Conservation (phyloP, 2,888 invertebrate species). For the Napeogenes inachia region DNA sequence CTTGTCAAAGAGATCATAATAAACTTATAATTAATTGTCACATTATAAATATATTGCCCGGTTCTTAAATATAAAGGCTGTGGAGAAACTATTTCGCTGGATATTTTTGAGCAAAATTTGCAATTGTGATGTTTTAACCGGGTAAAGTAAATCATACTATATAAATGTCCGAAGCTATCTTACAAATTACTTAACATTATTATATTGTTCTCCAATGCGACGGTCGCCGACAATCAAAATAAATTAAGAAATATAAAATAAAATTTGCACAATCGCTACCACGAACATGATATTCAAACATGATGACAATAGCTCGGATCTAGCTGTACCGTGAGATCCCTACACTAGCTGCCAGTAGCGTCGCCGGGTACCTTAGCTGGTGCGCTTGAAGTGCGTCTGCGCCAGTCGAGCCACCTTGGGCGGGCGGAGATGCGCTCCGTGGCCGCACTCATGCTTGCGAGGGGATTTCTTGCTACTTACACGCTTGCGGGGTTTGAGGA, state of each 20-base stretch:
- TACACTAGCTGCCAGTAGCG: slow-evolving; percentile 31
- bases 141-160: slow-evolving; percentile 59
- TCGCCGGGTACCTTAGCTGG: slow-evolving; percentile 55
- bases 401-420: slow-evolving; percentile 69
- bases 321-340: slow-evolving; percentile 33
- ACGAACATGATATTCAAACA: slow-evolving; percentile 14
- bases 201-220: slow-evolving; percentile 52
- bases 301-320: slow-evolving; percentile 15
- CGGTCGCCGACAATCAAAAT: slow-evolving; percentile 54
- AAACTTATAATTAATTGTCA: slow-evolving; percentile 72
- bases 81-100: slow-evolving; percentile 12
- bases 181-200: slow-evolving; percentile 74
- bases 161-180: slow-evolving; percentile 65
- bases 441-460: slow-evolving; percentile 67
- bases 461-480: slow-evolving; percentile 72
- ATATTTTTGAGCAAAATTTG: slow-evolving; percentile 35
- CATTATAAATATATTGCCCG: slow-evolving; percentile 57
- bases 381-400: slow-evolving; percentile 63
- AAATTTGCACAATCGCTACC: slow-evolving; percentile 57
- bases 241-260: slow-evolving; percentile 64
- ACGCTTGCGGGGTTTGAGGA: slow-evolving; percentile 81
- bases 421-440: slow-evolving; percentile 69
- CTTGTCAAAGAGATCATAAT: slow-evolving; percentile 75
- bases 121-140: slow-evolving; percentile 48
- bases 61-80: slow-evolving; percentile 18